Conservation (phyloP, 2,797 vertebrate genomes). For the Mus minutoides region DNA sequence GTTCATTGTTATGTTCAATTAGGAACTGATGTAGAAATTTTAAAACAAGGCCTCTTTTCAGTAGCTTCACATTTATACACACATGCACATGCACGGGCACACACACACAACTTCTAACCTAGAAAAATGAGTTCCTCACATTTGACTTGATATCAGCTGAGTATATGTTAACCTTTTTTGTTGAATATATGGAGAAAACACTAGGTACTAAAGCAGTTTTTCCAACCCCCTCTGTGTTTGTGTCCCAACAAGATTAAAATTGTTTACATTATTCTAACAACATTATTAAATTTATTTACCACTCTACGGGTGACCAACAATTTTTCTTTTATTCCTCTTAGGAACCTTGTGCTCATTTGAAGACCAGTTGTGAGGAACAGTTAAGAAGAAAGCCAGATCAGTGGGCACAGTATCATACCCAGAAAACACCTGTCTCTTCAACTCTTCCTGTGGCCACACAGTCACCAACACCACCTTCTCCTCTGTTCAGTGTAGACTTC, state of each 20-base stretch:
- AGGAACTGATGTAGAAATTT: constrained; percentile 21
- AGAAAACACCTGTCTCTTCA: constrained; percentile 90
- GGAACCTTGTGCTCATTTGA: constrained; percentile 90
- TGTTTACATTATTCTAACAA: constrained; percentile 56
- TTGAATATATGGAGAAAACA: constrained; percentile 43
- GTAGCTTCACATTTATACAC: constrained; percentile 12
- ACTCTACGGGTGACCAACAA: constrained; percentile 61
- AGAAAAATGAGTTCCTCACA: constrained; percentile 52
- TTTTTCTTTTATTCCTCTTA: constrained; percentile 73
- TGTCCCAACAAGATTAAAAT: constrained; percentile 13
- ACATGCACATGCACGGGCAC: background rate
- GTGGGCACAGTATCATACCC: constrained; percentile 91
- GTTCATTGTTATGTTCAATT: constrained; percentile 66
- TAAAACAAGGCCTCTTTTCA: constrained; percentile 52
- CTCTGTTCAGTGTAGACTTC: constrained; percentile 95
- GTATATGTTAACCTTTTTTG: constrained; percentile 32
- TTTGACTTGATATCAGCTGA: constrained; percentile 48
- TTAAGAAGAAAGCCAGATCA: constrained; percentile 95
- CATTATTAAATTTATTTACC: constrained; percentile 57
- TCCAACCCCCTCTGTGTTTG: no score
- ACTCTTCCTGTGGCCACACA: constrained; percentile 89
- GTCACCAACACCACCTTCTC: constrained; percentile 93
- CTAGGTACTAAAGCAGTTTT: background rate
- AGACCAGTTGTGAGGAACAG: constrained; percentile 93
- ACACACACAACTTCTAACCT: background rate